Base-by-base conservation (phyloP, 2,113 vertebrate genomes). In the Ovibos moschatus region DNA sequence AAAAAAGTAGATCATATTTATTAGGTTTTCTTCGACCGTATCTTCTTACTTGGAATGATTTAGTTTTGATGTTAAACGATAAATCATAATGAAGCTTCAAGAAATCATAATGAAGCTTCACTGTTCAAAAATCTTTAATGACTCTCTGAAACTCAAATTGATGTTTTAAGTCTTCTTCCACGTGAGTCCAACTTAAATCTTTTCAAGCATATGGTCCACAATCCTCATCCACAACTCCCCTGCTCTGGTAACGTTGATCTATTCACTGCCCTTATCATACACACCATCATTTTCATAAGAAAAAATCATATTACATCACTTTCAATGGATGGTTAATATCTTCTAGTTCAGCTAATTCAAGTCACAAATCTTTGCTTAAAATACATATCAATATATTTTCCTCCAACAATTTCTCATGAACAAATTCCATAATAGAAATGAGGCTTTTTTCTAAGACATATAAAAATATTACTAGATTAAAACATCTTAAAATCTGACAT, bases 401-500 rank as follows among this genome's bases (percentile, higher is more conserved):
- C 28, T 53, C 33, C 76, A 88, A 93, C 30, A 83, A 83, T 88
- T 92, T 87, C 51, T 79, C 4, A 79, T 89, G 45, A 94, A 84
- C 90, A 95, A 89, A 95, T 95, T 16, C 17, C 43, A 62, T 27
- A 62, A 93, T 11, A 93, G 33, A 94, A 81, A 95, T 53, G 88
- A 92, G 16, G 16, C 67, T 89, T 30, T 64, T 78, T 85, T 82
- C 17, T 88, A 92, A 91, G 33, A 14, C 40, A 89, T 57, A 58
- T 78, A 92, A 58, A 74, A 64, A 85, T 83, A 79, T 23, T 16
- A 11, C 33, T 89, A 53, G 95, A 90, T 89, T 55, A 87, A 87
- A 95, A 43, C 23, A 97, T 57, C 62, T 93, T 94, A 93, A 76
- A 95, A 82, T 91, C 82, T 89, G 58, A 81, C 58, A 92, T 93